Conservation (phyloP, 2,888 invertebrate genomes). For the Drosophila pseudotakahashii region DNA sequence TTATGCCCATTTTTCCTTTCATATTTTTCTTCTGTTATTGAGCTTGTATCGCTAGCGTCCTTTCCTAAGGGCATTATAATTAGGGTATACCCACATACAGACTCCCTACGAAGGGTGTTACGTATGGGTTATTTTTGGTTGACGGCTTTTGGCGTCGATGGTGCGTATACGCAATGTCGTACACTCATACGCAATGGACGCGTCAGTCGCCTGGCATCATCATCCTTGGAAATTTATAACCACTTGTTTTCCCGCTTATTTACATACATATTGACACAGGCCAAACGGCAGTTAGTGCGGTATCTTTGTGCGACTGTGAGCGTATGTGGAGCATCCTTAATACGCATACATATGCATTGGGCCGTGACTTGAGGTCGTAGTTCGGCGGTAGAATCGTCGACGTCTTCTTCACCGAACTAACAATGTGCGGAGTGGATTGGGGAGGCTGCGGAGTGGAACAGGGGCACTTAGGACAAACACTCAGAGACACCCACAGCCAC, state of each 20-base stretch:
- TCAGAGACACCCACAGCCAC: conserved; percentile 42
- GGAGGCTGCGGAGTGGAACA: not conserved
- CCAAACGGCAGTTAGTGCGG: conserved; percentile 51
- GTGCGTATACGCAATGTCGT: conserved; percentile 64
- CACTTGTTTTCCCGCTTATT: conserved; percentile 77
- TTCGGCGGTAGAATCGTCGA: conserved; percentile 28
- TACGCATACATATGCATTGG: conserved; percentile 54
- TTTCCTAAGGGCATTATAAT: conserved; percentile 70
- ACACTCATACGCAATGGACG: not conserved
- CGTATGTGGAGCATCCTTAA: conserved; percentile 62
- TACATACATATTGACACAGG: conserved; percentile 77
- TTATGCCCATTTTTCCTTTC: conserved; percentile 12
- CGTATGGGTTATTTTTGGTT: conserved; percentile 61
- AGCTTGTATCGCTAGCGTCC: conserved; percentile 52
- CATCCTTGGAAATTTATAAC: conserved; percentile 76
- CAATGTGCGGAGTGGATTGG: conserved; percentile 55
- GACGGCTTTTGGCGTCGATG: conserved; percentile 66
- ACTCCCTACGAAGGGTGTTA: conserved; percentile 10
- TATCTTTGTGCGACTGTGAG: conserved; percentile 16
- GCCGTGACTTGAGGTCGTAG: conserved; percentile 49
- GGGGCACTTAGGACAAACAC: conserved; percentile 41
- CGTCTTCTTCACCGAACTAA: conserved; percentile 64
- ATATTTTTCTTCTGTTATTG: conserved; percentile 57
- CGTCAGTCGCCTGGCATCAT: conserved; percentile 39
- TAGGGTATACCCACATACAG: conserved; percentile 51